Base-by-base conservation (phyloP, 2,888 invertebrate genomes). In the Uloborus plumipes region DNA sequence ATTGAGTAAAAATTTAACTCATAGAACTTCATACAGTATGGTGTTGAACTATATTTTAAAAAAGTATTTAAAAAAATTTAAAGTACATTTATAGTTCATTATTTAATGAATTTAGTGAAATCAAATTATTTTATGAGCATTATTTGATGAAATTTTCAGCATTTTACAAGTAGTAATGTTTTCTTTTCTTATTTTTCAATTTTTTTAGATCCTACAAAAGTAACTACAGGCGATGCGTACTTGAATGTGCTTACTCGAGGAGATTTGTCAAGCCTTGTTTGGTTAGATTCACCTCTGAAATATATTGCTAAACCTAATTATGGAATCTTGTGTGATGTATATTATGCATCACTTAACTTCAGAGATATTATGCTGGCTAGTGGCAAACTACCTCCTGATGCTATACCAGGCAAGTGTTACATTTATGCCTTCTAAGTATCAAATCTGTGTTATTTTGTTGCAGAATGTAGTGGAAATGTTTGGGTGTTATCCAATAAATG, bases 341-440 rank as follows among this genome's bases (percentile, higher is more conserved):
- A 97, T 90, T 98, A 95, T 90, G 95, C 97, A 1, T 95, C 98
- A 58, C 92, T 99, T 84, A 99, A 99, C 91, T 99, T 99, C 94
- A 93, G 98, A 86, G 99, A 99, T 90, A 93, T 99, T 86, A 99
- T 99, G 99, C 90, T 99, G 88, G 98, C 98, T 47, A 96, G 96
- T 31, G 99, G 98, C 87, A 98, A 98, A 91, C 92, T 99, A 85
- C 96, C 98, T 72, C 97, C 98, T 49, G 99, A 99, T 91, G 97
- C 98, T 66, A 92, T 99, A 80, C 99, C 99, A 16, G 97, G 96
- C 81, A 93, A 94, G 88, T 31, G 74, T 53, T 18, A 13, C 16
- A 53, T 20, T 39, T 53, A 74, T 0, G n/a, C 11, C 20, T 66
- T n/a, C 26, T 13, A 15, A 20, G 9, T 6, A 39, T 39, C 7